Conservation (phyloP, 2,888 invertebrate species). For the Galerucella calmariensis region DNA sequence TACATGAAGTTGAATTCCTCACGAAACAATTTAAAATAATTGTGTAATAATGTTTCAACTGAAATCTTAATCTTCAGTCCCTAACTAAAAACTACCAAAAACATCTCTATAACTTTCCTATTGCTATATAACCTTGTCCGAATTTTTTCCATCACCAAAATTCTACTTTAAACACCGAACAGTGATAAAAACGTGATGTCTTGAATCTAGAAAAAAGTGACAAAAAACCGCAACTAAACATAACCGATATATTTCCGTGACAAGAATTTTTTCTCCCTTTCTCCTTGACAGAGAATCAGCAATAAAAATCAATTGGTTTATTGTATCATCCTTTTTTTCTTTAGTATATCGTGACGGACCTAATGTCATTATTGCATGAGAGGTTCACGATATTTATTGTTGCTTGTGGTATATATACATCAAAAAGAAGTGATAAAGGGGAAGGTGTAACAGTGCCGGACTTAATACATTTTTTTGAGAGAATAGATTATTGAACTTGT, state of each 20-base stretch:
- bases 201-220: slow-evolving; percentile 17
- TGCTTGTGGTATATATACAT: slow-evolving; percentile 15
- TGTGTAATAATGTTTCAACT: no score
- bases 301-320: slow-evolving; percentile 41
- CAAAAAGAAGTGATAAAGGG: neutral
- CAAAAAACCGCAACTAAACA: slow-evolving; percentile 22
- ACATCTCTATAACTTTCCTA: no score
- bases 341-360: slow-evolving; percentile 36
- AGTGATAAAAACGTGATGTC: slow-evolving; percentile 17
- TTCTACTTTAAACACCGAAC: neutral
- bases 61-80: no score
- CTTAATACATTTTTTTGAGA: neutral
- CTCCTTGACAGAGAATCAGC: slow-evolving; percentile 3
- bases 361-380: slow-evolving; percentile 40
- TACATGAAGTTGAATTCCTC: no score
- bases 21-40: no score
- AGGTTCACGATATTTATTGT: slow-evolving; percentile 36
- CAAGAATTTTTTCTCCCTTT: slow-evolving; percentile 6
- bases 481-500: no score
- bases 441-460: neutral
- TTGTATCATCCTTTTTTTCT: slow-evolving; percentile 37
- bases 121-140: neutral
- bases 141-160: neutral
- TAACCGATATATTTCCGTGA: slow-evolving; percentile 30
- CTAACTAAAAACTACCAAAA: no score